A percentile compares a stretch with the other conserved stretches of the same genome.
Conservation (phyloP, 1,140 invertebrate genomes). For the Lepidotrigona ventralis region DNA sequence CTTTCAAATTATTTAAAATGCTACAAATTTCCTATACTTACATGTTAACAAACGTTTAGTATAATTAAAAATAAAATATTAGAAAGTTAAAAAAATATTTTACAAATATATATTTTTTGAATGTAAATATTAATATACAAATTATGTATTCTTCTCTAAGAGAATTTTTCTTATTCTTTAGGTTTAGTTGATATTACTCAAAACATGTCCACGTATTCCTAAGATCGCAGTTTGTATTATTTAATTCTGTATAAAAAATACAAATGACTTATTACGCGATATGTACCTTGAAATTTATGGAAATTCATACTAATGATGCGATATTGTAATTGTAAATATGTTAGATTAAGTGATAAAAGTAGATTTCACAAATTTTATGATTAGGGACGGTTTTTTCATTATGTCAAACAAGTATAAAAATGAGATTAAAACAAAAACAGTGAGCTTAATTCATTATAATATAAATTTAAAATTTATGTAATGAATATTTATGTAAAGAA, state of each 20-base stretch:
- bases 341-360: slow-evolving; percentile 29
- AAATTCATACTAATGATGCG: slow-evolving; percentile 20
- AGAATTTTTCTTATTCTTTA: background rate
- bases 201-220: slow-evolving; percentile 35
- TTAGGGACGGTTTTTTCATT: slow-evolving; percentile 33
- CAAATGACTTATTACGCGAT: slow-evolving; percentile 31
- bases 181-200: background rate
- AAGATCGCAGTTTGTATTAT: slow-evolving; percentile 24
- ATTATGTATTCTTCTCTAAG: no score
- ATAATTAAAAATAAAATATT: background rate
- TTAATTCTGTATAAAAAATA: slow-evolving; percentile 18
- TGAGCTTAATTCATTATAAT: background rate
- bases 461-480: background rate
- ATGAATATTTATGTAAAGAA: background rate
- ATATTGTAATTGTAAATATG: slow-evolving; percentile 29
- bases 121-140: background rate
- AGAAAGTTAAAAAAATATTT: background rate
- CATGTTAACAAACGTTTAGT: background rate
- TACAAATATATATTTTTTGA: background rate
- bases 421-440: background rate
- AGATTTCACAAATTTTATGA: slow-evolving; percentile 24
- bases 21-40: background rate
- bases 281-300: slow-evolving; percentile 32
- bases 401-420: background rate
- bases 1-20: background rate